Evolutionary conservation across 2,113 vertebrate genomes (phyloP), one percentile per base, ranked within the genome.

Genomic region (Abramis brama): DNA sequence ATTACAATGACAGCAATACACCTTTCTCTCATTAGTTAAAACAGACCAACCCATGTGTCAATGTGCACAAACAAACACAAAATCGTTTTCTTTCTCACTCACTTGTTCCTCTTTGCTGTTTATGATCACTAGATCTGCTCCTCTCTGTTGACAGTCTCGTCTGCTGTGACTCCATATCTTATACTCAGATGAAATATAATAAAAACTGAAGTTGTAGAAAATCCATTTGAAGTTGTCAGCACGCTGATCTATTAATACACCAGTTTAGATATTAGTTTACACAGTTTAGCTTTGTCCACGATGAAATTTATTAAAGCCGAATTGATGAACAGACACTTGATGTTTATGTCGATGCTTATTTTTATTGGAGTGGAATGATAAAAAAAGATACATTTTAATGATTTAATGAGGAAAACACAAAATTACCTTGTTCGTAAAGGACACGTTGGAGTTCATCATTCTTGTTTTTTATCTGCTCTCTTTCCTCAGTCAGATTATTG

Each of bases 191-290:
- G 79, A 81, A 68, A 81, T 23, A 21, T 66, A 81, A 81, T 81
- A 81, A 66, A 81, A 64, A 8, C 79, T 30, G 25, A 50, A 81
- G 36, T 66, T 81, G 79, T 23, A 81, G 60, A 47, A 66, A 50
- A 66, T 30, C 79, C 59, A 81, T 62, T 66, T 50, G 4, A 66
- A 81, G 36, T 78, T 59, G 5, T 57, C 52, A 36, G 6, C 13
- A 6, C 4, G 47, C 27, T 23, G 50, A 57, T 78, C 75, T 78
- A 4, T 78, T 3, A 12, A 57, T 5, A 33, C 9, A 78, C 33
- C 15, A 30, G 1, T 19, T 30, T 55, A 76, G 45, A 27, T 25
- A 50, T 47, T n/a, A 74, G 7, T 60, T 60, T 9, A 60, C 2
- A 60, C 57, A n/a, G 9, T 23, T n/a, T n/a, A n/a, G 9, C 23